Conservation (phyloP, 2,797 vertebrate species). For the Danio kyathit region DNA sequence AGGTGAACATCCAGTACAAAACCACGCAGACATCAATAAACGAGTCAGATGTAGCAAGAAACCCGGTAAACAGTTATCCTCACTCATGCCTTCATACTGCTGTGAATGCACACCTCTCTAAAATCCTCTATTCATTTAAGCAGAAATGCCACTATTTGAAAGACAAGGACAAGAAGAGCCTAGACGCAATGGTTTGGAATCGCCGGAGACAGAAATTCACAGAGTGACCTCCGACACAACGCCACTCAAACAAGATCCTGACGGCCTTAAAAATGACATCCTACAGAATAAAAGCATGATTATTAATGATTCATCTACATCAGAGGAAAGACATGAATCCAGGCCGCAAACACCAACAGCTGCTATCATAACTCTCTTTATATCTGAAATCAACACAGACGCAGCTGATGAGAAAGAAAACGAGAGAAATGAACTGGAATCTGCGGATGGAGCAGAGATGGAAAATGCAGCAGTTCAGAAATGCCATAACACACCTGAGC, state of each 20-base stretch:
- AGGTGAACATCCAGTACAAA: conserved; percentile 30
- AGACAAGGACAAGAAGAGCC: conserved; percentile 18
- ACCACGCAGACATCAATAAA: conserved; percentile 31
- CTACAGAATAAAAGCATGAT: conserved; percentile 25
- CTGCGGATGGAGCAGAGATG: conserved; percentile 11
- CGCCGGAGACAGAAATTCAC: conserved; percentile 19
- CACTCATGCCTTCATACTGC: neutral
- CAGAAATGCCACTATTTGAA: conserved; percentile 41
- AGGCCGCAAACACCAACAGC: conserved; percentile 37
- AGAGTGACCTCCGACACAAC: conserved; percentile 6
- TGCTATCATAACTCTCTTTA: conserved; percentile 25
- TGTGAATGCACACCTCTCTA: neutral
- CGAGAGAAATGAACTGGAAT: conserved; percentile 23
- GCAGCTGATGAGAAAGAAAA: conserved; percentile 21
- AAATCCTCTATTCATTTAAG: neutral
- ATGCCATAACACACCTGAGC: conserved; percentile 17
- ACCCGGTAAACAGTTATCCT: conserved; percentile 18
- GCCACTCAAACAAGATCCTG: conserved; percentile 48
- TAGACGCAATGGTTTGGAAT: conserved; percentile 20
- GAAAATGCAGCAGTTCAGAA: neutral
- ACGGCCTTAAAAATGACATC: conserved; percentile 28
- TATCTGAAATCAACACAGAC: conserved; percentile 40
- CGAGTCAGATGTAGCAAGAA: conserved; percentile 16
- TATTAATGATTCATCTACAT: conserved; percentile 10
- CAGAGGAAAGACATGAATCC: conserved; percentile 13